Evolutionary conservation across 1,140 invertebrate genomes (phyloP).

Genomic region (Drosophila ogumai): DNA sequence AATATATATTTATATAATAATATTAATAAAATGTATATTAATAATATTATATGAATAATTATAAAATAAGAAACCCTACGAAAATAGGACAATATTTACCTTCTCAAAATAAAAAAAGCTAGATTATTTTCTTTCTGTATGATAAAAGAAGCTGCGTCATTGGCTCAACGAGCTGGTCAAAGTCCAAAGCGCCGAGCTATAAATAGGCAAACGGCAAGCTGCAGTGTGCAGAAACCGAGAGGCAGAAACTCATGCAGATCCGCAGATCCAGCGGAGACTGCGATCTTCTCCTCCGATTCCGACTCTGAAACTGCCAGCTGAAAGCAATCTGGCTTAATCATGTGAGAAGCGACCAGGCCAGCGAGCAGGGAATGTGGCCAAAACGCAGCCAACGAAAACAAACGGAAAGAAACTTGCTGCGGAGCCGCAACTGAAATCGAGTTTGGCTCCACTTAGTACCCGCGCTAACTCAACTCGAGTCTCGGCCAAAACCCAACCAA

Average conservation of each 20-base stretch:
- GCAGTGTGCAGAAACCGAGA: conserved; percentile 44
- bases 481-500: conserved; percentile 18
- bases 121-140: conserved; percentile 2
- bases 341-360: conserved; percentile 68
- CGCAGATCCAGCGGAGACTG: conserved; percentile 29
- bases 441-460: conserved; percentile 54
- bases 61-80: background rate
- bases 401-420: conserved; percentile 59
- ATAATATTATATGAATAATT: too few species aligned
- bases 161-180: conserved; percentile 56
- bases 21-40: too few species aligned
- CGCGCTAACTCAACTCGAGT: conserved; percentile 36
- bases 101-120: background rate
- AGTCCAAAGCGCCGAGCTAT: conserved; percentile 66
- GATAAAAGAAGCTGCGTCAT: conserved; percentile 70
- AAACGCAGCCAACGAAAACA: conserved; percentile 50
- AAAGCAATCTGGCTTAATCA: conserved; percentile 83
- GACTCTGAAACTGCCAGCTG: conserved; percentile 40
- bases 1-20: too few species aligned
- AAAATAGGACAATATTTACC: background rate
- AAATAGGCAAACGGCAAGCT: conserved; percentile 67
- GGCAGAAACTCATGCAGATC: conserved; percentile 20
- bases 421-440: conserved; percentile 58
- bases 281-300: conserved; percentile 19
- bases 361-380: conserved; percentile 37